phyloP scores from a whole-genome alignment of 2,113 vertebrate species.

The Natator depressus region DNA sequence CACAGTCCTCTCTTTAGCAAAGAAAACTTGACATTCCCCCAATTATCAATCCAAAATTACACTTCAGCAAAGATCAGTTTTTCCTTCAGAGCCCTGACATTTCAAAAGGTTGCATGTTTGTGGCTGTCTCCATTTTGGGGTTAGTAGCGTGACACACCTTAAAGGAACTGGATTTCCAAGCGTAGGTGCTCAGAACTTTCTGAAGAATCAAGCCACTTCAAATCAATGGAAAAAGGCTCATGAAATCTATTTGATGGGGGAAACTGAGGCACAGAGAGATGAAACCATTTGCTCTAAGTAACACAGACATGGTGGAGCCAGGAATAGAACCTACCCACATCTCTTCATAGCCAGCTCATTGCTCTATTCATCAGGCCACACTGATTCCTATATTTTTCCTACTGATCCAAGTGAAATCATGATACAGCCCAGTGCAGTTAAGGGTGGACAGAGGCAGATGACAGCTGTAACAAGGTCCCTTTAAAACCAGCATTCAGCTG shows the following conservation, averaged over 20 bases:
- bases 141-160: conserved; percentile 19
- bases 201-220: conserved; percentile 37
- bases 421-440: fast-evolving
- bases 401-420: fast-evolving
- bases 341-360: not conserved
- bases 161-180: conserved; percentile 21
- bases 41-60: conserved; percentile 33
- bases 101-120: conserved; percentile 56
- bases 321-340: not conserved
- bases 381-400: fast-evolving
- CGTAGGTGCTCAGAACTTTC: conserved; percentile 28
- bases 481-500: not conserved
- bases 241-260: not conserved
- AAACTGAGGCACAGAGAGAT: not conserved
- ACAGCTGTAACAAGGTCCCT: not conserved
- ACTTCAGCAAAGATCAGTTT: conserved; percentile 66
- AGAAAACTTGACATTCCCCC: conserved; percentile 60
- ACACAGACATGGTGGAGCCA: not conserved
- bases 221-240: conserved; percentile 24
- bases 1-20: not conserved
- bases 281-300: not conserved
- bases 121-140: conserved; percentile 42
- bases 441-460: not conserved
- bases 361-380: not conserved
- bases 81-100: conserved; percentile 68